Evolutionary conservation across 2,113 vertebrate genomes (phyloP).

Genomic region (Oxyruncus cristatus): DNA sequence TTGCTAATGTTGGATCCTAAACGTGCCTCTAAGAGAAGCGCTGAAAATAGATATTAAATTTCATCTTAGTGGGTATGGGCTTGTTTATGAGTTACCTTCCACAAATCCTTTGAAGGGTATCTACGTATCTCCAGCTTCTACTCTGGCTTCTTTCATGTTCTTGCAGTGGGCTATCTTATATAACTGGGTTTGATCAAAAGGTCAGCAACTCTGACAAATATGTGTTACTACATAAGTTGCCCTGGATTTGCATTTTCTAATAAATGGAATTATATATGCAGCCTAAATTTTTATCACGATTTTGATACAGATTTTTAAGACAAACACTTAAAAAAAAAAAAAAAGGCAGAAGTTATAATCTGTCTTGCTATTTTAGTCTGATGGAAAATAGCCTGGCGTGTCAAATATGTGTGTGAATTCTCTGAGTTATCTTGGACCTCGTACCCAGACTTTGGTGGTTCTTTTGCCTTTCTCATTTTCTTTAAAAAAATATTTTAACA

Average conservation of each 20-base stretch:
- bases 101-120: not conserved
- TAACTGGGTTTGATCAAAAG: not conserved
- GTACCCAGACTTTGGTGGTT: not conserved
- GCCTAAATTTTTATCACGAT: not conserved
- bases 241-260: not conserved
- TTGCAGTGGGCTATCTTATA: not conserved
- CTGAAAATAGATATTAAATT: not conserved
- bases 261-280: not conserved
- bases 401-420: conserved; percentile 37
- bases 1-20: not conserved
- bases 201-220: not conserved
- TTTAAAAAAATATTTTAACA: conserved; percentile 63
- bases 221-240: not conserved
- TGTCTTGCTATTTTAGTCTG: not conserved
- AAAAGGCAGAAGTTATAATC: not conserved
- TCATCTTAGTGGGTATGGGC: not conserved
- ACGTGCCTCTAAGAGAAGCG: not conserved
- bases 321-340: not conserved
- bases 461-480: conserved; percentile 47
- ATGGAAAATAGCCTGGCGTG: not conserved
- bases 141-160: not conserved
- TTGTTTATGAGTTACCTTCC: not conserved
- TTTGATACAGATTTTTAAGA: not conserved
- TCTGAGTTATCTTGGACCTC: conserved; percentile 41
- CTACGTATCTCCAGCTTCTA: not conserved